Conservation (phyloP, 2,888 invertebrate species). For the Ganaspis brasiliensis region DNA sequence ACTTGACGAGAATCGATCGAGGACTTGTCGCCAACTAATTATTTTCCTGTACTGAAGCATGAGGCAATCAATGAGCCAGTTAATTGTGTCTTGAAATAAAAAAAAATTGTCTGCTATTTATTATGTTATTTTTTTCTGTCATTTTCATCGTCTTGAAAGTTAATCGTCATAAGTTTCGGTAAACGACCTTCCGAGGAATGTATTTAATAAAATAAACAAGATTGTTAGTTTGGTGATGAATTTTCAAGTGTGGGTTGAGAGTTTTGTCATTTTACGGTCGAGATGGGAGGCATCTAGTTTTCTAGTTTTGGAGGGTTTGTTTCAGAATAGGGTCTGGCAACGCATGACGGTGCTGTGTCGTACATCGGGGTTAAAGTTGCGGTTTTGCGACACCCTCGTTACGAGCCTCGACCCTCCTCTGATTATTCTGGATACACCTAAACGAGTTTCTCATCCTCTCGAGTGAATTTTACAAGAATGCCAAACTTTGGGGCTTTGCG, state of each 20-base stretch:
- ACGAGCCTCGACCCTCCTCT: slow-evolving; percentile 61
- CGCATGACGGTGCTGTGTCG: slow-evolving; percentile 12
- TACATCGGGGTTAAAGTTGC: slow-evolving; percentile 51
- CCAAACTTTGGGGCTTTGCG: no score
- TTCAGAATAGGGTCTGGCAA: slow-evolving; percentile 6
- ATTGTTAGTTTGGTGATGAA: not conserved
- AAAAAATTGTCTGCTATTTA: no score
- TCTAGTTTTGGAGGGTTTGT: not conserved
- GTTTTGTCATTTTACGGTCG: not conserved
- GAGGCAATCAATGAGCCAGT: no score
- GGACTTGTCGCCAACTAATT: slow-evolving; percentile 54
- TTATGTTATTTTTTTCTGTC: no score
- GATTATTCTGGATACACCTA: slow-evolving; percentile 68
- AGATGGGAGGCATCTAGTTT: not conserved
- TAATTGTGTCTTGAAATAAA: no score
- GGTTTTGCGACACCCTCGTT: slow-evolving; percentile 70
- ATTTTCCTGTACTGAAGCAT: slow-evolving; percentile 50
- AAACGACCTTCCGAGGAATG: not conserved
- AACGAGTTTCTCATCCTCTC: slow-evolving; percentile 57
- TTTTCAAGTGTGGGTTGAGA: not conserved
- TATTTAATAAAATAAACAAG: not conserved
- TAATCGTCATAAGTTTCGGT: no score
- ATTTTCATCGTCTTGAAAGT: not conserved
- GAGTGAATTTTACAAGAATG: no score
- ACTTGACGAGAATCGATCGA: slow-evolving; percentile 2